Percentiles rank a stretch among this genome's conserved stretches.
These are phyloP conservation scores for Nylanderia fulva DNA, from an alignment of 1,140 invertebrate genomes.

Conservation along the genomic window DNA sequence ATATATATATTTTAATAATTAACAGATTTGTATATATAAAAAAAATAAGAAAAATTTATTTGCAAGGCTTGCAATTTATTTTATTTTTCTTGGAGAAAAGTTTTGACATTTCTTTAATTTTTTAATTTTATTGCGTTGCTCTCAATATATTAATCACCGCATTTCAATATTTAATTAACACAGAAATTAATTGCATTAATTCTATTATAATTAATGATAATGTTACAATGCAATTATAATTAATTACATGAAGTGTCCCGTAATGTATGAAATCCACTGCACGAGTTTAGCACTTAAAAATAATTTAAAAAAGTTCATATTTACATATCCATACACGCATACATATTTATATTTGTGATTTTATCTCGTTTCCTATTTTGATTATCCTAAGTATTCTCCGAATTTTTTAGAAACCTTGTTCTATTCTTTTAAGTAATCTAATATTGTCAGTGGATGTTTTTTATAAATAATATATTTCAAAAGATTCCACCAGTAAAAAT, in stretches of 20 bases:
- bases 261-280: not conserved
- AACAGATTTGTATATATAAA: not conserved
- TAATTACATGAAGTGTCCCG: not conserved
- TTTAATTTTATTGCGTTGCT: not conserved
- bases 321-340: too few relatives aligned
- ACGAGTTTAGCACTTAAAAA: too few relatives aligned
- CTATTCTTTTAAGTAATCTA: too few relatives aligned
- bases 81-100: not conserved
- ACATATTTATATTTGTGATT: too few relatives aligned
- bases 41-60: not conserved
- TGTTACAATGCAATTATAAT: not conserved
- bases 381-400: too few relatives aligned
- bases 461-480: too few relatives aligned
- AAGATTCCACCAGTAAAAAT: too few relatives aligned
- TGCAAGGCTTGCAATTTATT: not conserved
- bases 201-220: not conserved
- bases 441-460: too few relatives aligned
- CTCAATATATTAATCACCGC: not conserved
- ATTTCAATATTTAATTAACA: constrained; percentile 24
- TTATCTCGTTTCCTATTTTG: too few relatives aligned
- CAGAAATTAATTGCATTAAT: constrained; percentile 9
- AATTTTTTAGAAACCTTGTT: too few relatives aligned
- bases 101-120: not conserved
- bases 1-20: too few relatives aligned
- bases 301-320: too few relatives aligned